A percentile compares a stretch with the other conserved stretches of the same genome.
Evolutionary conservation across 2,797 vertebrate genomes (phyloP).

Genomic region (Gallinago solitaria): DNA sequence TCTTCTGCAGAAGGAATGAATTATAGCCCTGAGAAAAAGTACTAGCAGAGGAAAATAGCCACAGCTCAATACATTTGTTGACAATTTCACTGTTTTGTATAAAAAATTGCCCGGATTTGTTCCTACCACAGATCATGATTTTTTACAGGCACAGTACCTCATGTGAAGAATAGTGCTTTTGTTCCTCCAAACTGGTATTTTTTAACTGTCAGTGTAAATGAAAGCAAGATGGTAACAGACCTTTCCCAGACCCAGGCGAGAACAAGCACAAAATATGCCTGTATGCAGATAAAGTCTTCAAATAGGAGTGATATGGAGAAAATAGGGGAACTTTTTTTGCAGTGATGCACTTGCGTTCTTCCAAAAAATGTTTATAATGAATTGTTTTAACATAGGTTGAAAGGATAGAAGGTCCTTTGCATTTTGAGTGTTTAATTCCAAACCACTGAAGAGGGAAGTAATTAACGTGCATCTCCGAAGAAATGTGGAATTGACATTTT

Average conservation of each 20-base stretch:
- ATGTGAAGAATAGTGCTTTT: slow-evolving; percentile 12
- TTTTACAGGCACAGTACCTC: neutral
- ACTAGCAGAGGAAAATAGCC: neutral
- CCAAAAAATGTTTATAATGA: neutral
- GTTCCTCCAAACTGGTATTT: neutral
- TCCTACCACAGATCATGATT: neutral
- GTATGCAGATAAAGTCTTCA: neutral
- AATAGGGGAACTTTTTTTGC: neutral
- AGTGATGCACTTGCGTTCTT: neutral
- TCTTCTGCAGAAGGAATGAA: neutral
- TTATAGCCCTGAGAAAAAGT: neutral
- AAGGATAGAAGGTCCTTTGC: neutral
- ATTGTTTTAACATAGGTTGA: neutral
- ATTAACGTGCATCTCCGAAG: neutral
- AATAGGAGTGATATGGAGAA: neutral
- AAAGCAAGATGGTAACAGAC: slow-evolving; percentile 27
- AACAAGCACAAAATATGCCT: neutral
- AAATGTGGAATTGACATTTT: neutral
- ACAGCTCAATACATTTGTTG: neutral
- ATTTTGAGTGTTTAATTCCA: neutral
- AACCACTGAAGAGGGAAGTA: neutral
- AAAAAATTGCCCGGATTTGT: neutral
- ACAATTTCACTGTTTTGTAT: neutral
- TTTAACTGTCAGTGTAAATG: slow-evolving; percentile 17
- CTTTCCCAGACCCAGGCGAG: neutral